A percentile compares a stretch with the other conserved stretches of the same genome.
Conservation (phyloP, 2,113 vertebrate genomes). For the Chionomys nivalis region DNA sequence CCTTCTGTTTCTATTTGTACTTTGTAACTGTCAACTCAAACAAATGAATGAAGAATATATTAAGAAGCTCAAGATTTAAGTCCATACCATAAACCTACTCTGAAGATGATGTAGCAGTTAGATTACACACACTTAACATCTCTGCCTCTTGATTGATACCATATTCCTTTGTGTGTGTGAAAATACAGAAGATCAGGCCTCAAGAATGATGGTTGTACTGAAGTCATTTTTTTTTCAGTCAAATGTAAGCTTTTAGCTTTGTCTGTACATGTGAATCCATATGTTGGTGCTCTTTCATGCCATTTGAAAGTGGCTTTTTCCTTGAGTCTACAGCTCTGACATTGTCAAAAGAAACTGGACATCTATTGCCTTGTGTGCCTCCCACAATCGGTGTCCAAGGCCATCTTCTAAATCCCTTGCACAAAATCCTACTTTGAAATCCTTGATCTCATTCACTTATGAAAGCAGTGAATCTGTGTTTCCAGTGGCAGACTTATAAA, state of each 20-base stretch:
- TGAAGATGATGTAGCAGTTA: background rate
- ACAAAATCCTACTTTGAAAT: background rate
- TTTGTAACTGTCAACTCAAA: too few species aligned
- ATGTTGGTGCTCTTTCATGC: background rate
- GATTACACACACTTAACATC: background rate
- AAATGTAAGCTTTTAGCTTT: background rate
- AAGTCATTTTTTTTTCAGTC: background rate
- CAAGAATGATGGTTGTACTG: background rate
- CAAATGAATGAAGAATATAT: background rate
- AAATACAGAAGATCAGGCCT: background rate
- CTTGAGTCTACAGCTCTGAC: background rate
- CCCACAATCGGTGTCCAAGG: fast-evolving
- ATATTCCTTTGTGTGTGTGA: background rate
- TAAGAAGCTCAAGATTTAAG: background rate
- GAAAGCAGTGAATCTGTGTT: background rate
- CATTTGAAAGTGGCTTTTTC: background rate
- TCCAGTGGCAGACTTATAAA: background rate
- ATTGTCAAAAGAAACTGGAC: background rate
- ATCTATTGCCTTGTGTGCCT: background rate
- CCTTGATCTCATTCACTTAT: background rate
- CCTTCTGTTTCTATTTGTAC: background rate
- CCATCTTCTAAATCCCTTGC: too few species aligned
- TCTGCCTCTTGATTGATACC: background rate
- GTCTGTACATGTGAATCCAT: background rate
- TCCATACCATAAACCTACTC: background rate